Conservation (phyloP, 2,797 vertebrate species). For the Mus caroli region DNA sequence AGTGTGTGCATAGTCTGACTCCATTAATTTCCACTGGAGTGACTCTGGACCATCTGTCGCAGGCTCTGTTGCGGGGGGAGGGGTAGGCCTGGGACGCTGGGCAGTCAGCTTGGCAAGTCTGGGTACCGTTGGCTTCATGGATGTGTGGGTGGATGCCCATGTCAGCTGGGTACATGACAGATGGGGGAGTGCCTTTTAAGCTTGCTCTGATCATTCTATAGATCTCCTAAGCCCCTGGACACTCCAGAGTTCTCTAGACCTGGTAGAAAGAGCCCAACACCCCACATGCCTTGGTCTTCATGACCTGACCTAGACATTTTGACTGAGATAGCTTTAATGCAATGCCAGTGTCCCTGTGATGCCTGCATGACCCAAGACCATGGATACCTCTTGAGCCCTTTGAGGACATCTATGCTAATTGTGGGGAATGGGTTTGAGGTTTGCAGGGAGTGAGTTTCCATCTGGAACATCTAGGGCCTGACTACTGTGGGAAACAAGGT, state of each 20-base stretch:
- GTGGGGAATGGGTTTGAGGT: not conserved
- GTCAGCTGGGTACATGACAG: not conserved
- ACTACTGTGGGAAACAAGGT: not conserved
- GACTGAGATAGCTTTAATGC: not conserved
- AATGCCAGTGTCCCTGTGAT: not conserved
- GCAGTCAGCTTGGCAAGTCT: not conserved
- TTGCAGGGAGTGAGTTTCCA: not conserved
- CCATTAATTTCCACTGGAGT: constrained; percentile 90
- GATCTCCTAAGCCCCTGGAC: not conserved
- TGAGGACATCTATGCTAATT: not conserved
- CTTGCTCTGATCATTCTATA: not conserved
- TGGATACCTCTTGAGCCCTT: not conserved
- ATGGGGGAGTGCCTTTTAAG: not conserved
- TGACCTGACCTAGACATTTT: not conserved
- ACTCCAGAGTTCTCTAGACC: not conserved
- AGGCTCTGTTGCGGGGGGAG: constrained; percentile 79
- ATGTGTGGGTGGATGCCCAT: not conserved
- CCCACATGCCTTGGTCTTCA: not conserved
- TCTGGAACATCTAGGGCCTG: not conserved
- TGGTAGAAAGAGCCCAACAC: not conserved
- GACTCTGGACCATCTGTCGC: constrained; percentile 89
- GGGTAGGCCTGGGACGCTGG: constrained; percentile 63
- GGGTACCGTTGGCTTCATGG: accelerated
- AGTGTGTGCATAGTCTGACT: constrained; percentile 89
- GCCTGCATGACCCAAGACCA: not conserved